Evolutionary conservation across 2,888 invertebrate species (phyloP).

Genomic region (Electrophaes corylata): DNA sequence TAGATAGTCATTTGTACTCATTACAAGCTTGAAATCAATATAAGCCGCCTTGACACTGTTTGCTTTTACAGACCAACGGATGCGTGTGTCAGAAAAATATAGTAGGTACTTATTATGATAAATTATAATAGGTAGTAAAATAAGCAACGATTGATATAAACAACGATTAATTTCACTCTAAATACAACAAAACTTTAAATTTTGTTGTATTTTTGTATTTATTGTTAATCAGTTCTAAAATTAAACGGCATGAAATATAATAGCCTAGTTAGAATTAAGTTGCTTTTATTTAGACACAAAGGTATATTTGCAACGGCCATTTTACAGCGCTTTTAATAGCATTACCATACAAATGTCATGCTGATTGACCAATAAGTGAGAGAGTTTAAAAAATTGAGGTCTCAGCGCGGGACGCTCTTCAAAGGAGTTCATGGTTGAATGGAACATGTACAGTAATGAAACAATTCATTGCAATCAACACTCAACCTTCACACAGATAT

Average conservation of each 20-base stretch:
- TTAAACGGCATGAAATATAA: not conserved
- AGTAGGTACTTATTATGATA: constrained; percentile 53
- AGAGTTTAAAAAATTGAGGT: constrained; percentile 82
- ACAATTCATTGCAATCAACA: constrained; percentile 46
- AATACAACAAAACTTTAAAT: not conserved
- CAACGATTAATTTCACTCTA: not conserved
- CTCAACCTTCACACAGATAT: constrained; percentile 50
- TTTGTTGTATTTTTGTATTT: not conserved
- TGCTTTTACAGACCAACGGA: constrained; percentile 68
- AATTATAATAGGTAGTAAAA: constrained; percentile 33
- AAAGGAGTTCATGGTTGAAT: constrained; percentile 83
- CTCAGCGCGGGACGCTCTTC: constrained; percentile 80
- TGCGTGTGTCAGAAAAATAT: constrained; percentile 64
- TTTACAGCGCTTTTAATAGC: constrained; percentile 58
- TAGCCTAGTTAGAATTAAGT: not conserved
- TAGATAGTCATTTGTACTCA: constrained; percentile 59
- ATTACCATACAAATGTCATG: constrained; percentile 76
- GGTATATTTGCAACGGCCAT: constrained; percentile 55
- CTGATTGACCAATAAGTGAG: constrained; percentile 81
- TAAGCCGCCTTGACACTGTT: constrained; percentile 77
- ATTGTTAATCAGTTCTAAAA: not conserved
- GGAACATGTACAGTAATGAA: constrained; percentile 75
- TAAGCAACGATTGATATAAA: not conserved
- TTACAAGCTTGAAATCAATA: constrained; percentile 75
- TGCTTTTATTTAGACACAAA: constrained; percentile 33